These are phyloP conservation scores for Oophaga sylvatica DNA, from an alignment of 2,797 vertebrate species.

Conservation along the genomic window DNA sequence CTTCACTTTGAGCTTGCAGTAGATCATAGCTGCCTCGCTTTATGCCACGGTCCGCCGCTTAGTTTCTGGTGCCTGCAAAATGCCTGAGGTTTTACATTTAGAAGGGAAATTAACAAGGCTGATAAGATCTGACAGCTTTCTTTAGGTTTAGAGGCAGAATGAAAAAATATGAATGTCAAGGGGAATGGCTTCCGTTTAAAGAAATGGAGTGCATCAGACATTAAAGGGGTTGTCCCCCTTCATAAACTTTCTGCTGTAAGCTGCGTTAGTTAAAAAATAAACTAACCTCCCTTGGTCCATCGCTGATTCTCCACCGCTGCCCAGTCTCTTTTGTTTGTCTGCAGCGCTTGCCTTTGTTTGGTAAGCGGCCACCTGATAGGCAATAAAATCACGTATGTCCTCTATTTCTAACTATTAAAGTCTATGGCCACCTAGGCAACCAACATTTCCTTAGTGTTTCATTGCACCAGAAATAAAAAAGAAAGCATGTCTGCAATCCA, in stretches of 20 bases:
- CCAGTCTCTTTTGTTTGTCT: too few species aligned
- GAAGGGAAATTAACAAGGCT: slow-evolving; percentile 72
- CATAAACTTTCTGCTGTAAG: too few species aligned
- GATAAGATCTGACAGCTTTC: slow-evolving; percentile 73
- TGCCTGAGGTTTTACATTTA: slow-evolving; percentile 69
- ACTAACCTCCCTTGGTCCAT: too few species aligned
- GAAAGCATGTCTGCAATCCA: too few species aligned
- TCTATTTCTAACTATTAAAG: too few species aligned
- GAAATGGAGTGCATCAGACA: not conserved
- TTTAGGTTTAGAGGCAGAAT: slow-evolving; percentile 67
- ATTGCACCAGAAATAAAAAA: too few species aligned
- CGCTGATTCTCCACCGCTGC: too few species aligned
- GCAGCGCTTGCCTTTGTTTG: not conserved
- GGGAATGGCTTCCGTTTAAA: slow-evolving; percentile 50
- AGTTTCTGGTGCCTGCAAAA: not conserved
- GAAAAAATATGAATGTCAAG: slow-evolving; percentile 69
- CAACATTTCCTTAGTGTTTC: not conserved
- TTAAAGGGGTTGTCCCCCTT: not conserved
- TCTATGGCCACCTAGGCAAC: not conserved
- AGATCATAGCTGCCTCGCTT: not conserved
- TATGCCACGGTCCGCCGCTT: not conserved
- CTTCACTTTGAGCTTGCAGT: not conserved
- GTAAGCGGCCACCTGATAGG: not conserved
- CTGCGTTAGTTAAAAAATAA: too few species aligned
- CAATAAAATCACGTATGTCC: too few species aligned